Conservation (phyloP, 2,888 invertebrate genomes). For the Anagyrus pseudococci region DNA sequence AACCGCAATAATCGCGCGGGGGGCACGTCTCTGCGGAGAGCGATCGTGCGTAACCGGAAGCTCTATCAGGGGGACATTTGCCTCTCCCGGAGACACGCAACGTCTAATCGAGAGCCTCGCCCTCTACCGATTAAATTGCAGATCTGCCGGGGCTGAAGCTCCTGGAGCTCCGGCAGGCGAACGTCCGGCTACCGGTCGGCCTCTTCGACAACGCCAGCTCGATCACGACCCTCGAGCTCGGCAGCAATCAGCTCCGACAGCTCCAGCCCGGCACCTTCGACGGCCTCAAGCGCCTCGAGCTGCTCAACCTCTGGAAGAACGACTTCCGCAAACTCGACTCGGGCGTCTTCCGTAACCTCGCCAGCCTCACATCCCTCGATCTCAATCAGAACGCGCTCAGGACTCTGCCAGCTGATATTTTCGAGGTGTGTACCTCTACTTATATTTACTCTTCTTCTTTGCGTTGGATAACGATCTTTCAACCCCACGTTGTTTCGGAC, state of each 20-base stretch:
- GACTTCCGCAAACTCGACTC: slow-evolving; percentile 54
- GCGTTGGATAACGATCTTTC: not conserved
- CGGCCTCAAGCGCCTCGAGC: slow-evolving; percentile 67
- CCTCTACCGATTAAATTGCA: not conserved
- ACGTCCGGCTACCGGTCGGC: slow-evolving; percentile 47
- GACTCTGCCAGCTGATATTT: slow-evolving; percentile 57
- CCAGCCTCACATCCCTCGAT: slow-evolving; percentile 66
- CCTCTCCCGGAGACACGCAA: not conserved
- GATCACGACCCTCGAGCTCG: slow-evolving; percentile 69
- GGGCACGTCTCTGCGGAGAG: not conserved
- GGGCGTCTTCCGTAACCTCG: slow-evolving; percentile 70
- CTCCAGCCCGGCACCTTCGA: slow-evolving; percentile 68
- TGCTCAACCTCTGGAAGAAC: slow-evolving; percentile 75
- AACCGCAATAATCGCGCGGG: too few relatives aligned
- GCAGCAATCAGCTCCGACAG: slow-evolving; percentile 63
- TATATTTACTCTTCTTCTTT: too few relatives aligned
- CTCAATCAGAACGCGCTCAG: slow-evolving; percentile 67
- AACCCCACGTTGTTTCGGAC: not conserved
- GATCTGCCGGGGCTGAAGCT: slow-evolving; percentile 18
- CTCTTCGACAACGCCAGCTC: slow-evolving; percentile 70
- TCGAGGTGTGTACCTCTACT: slow-evolving; percentile 49
- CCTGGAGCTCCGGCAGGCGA: slow-evolving; percentile 22
- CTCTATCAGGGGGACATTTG: too few relatives aligned
- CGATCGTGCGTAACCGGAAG: not conserved
- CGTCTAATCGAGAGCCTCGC: not conserved